phyloP scores from a whole-genome alignment of 2,113 vertebrate species.

The Eonycteris spelaea region DNA sequence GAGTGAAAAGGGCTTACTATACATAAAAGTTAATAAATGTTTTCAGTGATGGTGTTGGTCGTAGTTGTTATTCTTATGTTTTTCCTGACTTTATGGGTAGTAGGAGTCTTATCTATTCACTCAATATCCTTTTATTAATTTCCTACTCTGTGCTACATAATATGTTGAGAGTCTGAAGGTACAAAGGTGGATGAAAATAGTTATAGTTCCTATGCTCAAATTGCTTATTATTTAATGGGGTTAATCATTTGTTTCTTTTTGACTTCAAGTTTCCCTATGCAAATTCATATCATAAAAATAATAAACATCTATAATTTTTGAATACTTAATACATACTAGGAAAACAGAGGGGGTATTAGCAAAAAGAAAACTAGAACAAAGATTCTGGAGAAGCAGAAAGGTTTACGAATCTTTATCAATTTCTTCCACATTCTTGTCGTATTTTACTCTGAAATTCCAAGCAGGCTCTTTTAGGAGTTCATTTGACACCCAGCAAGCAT shows the following conservation, averaged over 20 bases:
- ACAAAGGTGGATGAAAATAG: background rate
- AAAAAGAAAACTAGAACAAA: background rate
- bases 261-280: background rate
- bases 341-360: background rate
- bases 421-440: background rate
- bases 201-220: background rate
- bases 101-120: background rate
- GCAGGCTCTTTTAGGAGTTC: background rate
- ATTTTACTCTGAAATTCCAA: background rate
- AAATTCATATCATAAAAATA: background rate
- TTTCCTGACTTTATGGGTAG: background rate
- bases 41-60: background rate
- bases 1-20: background rate
- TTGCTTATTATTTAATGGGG: background rate
- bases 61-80: background rate
- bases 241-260: background rate
- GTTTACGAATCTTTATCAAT: background rate
- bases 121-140: background rate
- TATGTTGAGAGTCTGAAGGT: background rate
- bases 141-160: background rate
- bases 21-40: background rate
- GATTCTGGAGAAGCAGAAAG: background rate
- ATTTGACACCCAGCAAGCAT: conserved; percentile 2
- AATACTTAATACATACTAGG: background rate
- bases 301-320: background rate